phyloP scores from a whole-genome alignment of 2,797 vertebrate species.

The Apogon talboti region DNA sequence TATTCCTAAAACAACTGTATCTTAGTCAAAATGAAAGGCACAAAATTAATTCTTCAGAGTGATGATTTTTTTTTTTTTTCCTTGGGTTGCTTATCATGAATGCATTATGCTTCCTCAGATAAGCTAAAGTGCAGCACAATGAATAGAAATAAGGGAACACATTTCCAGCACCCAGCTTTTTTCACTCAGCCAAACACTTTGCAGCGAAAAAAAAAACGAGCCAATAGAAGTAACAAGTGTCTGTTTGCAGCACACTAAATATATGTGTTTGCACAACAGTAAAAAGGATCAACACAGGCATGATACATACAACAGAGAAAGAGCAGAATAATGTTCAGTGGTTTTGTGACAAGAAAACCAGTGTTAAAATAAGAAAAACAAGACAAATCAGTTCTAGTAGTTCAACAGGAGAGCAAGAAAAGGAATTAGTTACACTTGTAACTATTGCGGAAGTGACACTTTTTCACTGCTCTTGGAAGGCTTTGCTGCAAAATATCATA shows the following conservation, averaged over 20 bases:
- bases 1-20: constrained; percentile 32
- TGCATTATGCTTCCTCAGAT: constrained; percentile 2
- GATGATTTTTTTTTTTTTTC: constrained; percentile 8
- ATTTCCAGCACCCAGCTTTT: constrained; percentile 1
- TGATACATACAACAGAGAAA: constrained; percentile 3
- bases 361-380: constrained; percentile 22
- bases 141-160: constrained; percentile 24
- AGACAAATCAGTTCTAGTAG: constrained; percentile 21
- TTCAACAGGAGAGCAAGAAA: constrained; percentile 29
- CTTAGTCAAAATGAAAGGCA: constrained; percentile 24
- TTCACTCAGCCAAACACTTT: constrained; percentile 7
- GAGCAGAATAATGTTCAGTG: constrained; percentile 8
- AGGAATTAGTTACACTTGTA: constrained; percentile 48
- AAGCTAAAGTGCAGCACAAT: constrained; percentile 19
- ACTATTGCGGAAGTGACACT: constrained; percentile 40
- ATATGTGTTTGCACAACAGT: background rate
- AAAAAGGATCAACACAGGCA: background rate
- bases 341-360: constrained; percentile 52
- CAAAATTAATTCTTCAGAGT: constrained; percentile 9
- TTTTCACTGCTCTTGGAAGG: background rate
- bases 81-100: constrained; percentile 18
- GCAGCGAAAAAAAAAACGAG: constrained; percentile 5
- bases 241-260: constrained; percentile 2
- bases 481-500: background rate
- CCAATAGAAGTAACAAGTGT: constrained; percentile 5